Evolutionary conservation across 2,113 vertebrate species (phyloP).

Genomic region (Myiopsitta monachus): DNA sequence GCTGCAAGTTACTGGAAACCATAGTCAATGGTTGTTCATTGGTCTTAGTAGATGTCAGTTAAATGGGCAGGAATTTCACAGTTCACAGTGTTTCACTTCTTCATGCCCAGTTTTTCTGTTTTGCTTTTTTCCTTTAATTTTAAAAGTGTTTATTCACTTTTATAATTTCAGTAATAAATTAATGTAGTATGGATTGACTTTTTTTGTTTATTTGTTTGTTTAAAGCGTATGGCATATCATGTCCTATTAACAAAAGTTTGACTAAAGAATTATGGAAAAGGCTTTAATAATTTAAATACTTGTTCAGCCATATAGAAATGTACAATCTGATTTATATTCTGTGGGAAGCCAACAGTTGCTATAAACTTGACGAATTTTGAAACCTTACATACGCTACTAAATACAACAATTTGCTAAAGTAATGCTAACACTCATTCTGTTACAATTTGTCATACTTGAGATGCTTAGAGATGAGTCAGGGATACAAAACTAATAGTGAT

Average conservation of each 20-base stretch:
- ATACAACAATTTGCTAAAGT: background rate
- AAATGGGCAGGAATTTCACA: background rate
- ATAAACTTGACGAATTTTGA: constrained; percentile 14
- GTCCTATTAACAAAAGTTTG: background rate
- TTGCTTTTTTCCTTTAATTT: background rate
- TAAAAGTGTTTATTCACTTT: background rate
- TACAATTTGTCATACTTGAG: background rate
- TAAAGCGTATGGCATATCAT: background rate
- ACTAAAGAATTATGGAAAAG: constrained; percentile 56
- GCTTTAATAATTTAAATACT: constrained; percentile 61
- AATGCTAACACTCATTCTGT: background rate
- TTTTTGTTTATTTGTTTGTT: background rate
- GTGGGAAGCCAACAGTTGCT: background rate
- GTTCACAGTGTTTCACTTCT: background rate
- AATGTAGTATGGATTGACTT: background rate
- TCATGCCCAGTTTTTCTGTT: background rate
- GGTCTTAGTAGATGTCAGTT: rapidly evolving
- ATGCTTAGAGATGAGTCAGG: background rate
- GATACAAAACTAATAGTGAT: background rate
- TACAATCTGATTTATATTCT: background rate
- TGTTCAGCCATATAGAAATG: background rate
- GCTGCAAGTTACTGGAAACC: background rate
- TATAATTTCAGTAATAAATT: background rate
- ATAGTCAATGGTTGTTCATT: background rate
- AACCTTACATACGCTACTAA: background rate